Evolutionary conservation across 1,140 invertebrate species (phyloP).

Genomic region (Panonychus citri): DNA sequence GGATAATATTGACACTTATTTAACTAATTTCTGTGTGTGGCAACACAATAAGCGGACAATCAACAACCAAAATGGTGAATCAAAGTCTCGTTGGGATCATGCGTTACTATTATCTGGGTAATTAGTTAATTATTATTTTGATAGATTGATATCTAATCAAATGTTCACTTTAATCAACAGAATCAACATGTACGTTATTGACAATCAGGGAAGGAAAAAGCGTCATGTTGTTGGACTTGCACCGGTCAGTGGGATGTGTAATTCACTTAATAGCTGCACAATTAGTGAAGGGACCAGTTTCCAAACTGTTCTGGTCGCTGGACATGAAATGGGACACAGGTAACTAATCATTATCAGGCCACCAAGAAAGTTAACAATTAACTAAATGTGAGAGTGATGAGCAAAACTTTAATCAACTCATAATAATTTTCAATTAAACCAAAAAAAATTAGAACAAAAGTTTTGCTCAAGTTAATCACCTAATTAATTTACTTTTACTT

Average conservation of each 20-base stretch:
- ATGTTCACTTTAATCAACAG: conserved; percentile 8
- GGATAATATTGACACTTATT: conserved; percentile 32
- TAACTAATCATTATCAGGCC: conserved; percentile 1
- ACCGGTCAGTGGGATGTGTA: conserved; percentile 38
- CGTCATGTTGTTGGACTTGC: conserved; percentile 26
- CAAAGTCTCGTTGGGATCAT: conserved; percentile 34
- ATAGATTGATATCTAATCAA: neutral
- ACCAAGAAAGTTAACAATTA: too few relatives aligned
- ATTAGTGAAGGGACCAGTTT: conserved; percentile 39
- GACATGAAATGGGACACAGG: conserved; percentile 37
- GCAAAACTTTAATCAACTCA: too few relatives aligned
- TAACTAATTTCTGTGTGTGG: conserved; percentile 38
- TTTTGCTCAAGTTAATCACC: neutral
- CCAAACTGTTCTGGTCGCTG: conserved; percentile 37
- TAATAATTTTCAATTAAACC: neutral
- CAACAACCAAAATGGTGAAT: conserved; percentile 21
- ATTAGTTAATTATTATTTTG: neutral
- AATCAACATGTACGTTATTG: conserved; percentile 17
- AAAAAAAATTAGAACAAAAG: neutral
- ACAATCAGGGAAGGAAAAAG: conserved; percentile 14
- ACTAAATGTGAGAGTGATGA: too few relatives aligned
- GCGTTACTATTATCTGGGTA: conserved; percentile 39
- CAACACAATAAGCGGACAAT: conserved; percentile 29
- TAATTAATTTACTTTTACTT: neutral
- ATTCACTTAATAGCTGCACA: conserved; percentile 33